Base-by-base conservation (phyloP, 2,113 vertebrate genomes). In the Urocynchramus pylzowi region DNA sequence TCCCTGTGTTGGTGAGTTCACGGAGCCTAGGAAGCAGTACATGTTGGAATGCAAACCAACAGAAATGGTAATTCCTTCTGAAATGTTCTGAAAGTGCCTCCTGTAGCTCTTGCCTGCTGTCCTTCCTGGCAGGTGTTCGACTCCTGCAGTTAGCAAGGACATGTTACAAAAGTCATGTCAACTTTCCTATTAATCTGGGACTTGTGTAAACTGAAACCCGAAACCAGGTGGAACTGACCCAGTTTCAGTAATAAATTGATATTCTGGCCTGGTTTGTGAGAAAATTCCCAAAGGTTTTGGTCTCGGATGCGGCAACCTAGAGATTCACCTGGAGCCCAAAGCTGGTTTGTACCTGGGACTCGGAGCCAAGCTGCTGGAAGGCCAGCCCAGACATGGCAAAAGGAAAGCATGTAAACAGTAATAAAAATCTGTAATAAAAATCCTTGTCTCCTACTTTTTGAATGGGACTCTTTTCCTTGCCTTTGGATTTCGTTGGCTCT, bases 161-260 rank as follows among this genome's bases (percentile, higher is more conserved):
- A 6, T 7, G 70, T 91, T 90, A 77, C 50, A 80, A 49, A 95
- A 89, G 53, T 89, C 65, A 94, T 37, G 78, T 94, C 92, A 90
- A 53, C 64, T 90, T 89, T 89, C 84, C 73, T 89, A 83, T 93
- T 95, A 69, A 89, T 81, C 69, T 88, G 79, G 93, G 73, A 94
- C 68, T 90, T 92, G 56, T 85, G 92, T 89, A 97, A 96, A 96
- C 90, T 79, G 87, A 92, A 97, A 95, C 69, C 26, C 0, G 16
- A 96, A 94, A 80, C 76, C 30, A 50, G 81, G 83, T 96, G 89
- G 73, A 87, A 88, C 84, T 90, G 89, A 41, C 91, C 61, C 84
- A 81, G 76, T 97, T 96, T 82, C 76, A 60, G 78, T 69, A 90
- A 94, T 84, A 94, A 93, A 5, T 31, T 86, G 81, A 39, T 95